Evolutionary conservation across 2,797 vertebrate species (phyloP).

Genomic region (Anguilla marmorata): DNA sequence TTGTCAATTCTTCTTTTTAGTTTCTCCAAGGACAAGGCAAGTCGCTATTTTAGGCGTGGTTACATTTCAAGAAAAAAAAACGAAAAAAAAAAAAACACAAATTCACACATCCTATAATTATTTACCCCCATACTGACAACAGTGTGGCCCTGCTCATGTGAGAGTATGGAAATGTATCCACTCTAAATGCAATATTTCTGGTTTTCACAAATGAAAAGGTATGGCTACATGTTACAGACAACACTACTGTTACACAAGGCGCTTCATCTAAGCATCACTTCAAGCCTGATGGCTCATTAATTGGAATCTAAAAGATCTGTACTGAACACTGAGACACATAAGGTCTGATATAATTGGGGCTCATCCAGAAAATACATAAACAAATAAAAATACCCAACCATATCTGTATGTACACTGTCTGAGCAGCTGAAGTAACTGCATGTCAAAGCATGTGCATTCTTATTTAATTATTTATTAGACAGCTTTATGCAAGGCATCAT

Average conservation of each 20-base stretch:
- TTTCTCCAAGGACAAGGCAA: not conserved
- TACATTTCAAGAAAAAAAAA: not conserved
- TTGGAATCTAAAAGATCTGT: slow-evolving; percentile 5
- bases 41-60: not conserved
- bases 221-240: slow-evolving; percentile 1
- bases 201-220: slow-evolving; percentile 11
- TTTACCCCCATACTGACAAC: not conserved
- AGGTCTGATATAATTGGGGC: slow-evolving; percentile 4
- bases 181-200: not conserved
- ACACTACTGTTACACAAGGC: not conserved
- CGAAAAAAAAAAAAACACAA: not conserved
- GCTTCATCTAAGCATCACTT: not conserved
- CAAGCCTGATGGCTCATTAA: slow-evolving; percentile 11
- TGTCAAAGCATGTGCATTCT: not conserved
- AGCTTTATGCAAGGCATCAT: not conserved
- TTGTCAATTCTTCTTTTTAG: not conserved
- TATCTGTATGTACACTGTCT: not conserved
- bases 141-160: not conserved
- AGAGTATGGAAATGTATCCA: not conserved
- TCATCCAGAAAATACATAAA: slow-evolving; percentile 3
- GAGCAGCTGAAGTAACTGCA: not conserved
- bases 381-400: slow-evolving; percentile 9
- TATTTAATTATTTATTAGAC: not conserved
- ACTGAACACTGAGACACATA: not conserved
- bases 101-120: not conserved